Percentiles rank a stretch among this genome's conserved stretches.
Conservation (phyloP, 1,140 invertebrate species). For the Anagrus nilaparvatae region DNA sequence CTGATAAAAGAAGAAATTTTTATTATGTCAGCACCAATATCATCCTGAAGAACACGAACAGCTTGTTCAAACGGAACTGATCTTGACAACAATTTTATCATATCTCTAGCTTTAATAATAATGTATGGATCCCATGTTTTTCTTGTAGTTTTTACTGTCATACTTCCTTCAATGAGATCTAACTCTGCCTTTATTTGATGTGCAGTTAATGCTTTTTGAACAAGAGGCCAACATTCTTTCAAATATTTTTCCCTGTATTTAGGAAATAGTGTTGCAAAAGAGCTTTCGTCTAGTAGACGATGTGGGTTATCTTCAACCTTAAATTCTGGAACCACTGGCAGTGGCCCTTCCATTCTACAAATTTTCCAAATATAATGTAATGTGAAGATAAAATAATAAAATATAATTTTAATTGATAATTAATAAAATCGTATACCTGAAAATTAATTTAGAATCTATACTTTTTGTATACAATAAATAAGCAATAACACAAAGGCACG, state of each 20-base stretch:
- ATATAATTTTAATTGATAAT: no score
- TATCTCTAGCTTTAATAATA: slow-evolving; percentile 92
- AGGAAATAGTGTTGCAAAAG: slow-evolving; percentile 73
- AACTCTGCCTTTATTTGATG: slow-evolving; percentile 81
- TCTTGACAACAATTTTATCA: slow-evolving; percentile 89
- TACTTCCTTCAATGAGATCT: slow-evolving; percentile 90
- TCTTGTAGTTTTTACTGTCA: slow-evolving; percentile 89
- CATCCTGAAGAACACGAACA: slow-evolving; percentile 74
- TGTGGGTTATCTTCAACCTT: slow-evolving; percentile 83
- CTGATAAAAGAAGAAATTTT: slow-evolving; percentile 87
- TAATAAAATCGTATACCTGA: no score
- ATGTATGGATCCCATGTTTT: slow-evolving; percentile 99
- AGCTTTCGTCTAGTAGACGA: slow-evolving; percentile 63
- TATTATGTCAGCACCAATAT: slow-evolving; percentile 90
- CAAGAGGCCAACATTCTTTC: slow-evolving; percentile 89
- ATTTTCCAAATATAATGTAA: no score
- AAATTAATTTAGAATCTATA: no score
- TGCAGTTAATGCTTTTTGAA: slow-evolving; percentile 73
- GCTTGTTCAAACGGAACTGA: slow-evolving; percentile 97
- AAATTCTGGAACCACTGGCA: slow-evolving; percentile 82
- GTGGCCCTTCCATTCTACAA: no score
- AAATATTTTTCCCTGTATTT: slow-evolving; percentile 96
- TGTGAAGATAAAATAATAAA: no score
- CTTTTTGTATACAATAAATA: no score
- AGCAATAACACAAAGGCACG: no score